These are phyloP conservation scores for Passer domesticus DNA, from an alignment of 2,113 vertebrate genomes.

Conservation along the genomic window DNA sequence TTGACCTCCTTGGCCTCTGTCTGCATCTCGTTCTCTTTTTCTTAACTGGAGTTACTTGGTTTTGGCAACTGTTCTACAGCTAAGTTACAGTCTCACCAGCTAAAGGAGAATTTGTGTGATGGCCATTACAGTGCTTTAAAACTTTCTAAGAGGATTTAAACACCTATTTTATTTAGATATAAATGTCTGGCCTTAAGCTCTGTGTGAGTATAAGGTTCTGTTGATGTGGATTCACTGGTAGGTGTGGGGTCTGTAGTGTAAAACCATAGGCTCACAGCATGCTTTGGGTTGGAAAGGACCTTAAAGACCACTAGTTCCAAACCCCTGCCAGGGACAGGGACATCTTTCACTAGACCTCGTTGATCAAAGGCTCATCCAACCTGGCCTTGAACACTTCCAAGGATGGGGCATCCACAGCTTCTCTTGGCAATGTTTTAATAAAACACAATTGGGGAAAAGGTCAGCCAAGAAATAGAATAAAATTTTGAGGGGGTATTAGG, in stretches of 20 bases:
- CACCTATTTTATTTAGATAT: background rate
- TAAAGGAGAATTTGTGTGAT: background rate
- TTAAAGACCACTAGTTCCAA: background rate
- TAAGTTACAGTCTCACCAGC: background rate
- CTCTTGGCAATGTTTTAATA: background rate
- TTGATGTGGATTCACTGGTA: background rate
- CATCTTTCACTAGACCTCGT: background rate
- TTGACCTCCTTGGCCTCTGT: background rate
- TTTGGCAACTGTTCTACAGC: background rate
- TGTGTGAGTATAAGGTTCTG: background rate
- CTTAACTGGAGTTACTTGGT: rapidly evolving
- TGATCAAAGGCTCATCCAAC: background rate
- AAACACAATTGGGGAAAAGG: background rate
- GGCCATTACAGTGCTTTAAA: background rate
- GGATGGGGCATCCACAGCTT: background rate
- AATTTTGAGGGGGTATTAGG: background rate
- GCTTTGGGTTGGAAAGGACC: background rate
- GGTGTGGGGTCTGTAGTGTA: background rate
- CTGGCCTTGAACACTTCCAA: background rate
- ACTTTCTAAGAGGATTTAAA: background rate
- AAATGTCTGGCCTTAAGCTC: background rate
- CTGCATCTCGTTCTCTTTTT: background rate
- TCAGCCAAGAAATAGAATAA: background rate
- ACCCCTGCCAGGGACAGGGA: background rate
- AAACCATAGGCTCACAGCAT: background rate